A percentile compares a stretch with the other conserved stretches of the same genome.
phyloP scores from a whole-genome alignment of 2,797 vertebrate genomes.

The Catamblyrhynchus diadema region DNA sequence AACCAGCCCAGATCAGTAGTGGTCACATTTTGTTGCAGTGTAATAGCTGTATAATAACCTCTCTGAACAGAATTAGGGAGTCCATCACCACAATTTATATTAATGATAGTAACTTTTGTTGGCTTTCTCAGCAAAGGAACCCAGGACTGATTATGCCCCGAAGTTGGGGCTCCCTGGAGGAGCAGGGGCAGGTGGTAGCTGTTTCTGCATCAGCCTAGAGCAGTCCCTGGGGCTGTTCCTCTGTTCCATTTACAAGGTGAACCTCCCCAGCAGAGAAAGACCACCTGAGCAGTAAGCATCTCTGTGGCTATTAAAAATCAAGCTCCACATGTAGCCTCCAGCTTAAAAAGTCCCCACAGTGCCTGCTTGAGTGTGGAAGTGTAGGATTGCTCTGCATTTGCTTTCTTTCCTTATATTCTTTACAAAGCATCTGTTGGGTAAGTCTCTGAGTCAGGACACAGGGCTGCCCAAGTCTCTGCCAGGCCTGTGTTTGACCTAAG shows the following conservation, averaged over 20 bases:
- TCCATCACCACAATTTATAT: conserved; percentile 13
- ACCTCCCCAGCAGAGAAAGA: background rate
- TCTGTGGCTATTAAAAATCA: background rate
- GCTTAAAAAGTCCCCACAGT: background rate
- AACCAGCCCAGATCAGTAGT: conserved; percentile 25
- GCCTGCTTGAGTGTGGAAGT: background rate
- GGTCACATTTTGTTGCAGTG: conserved; percentile 22
- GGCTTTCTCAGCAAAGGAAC: background rate
- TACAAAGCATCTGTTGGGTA: background rate
- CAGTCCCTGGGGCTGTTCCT: background rate
- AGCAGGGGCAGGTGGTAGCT: background rate
- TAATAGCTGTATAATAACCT: conserved; percentile 35
- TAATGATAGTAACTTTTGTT: conserved; percentile 18
- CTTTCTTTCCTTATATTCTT: background rate
- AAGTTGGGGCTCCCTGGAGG: background rate
- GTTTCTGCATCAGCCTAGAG: background rate
- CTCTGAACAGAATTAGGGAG: conserved; percentile 24
- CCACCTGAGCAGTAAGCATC: conserved; percentile 10
- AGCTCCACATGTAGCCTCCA: conserved; percentile 5
- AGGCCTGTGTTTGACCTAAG: background rate
- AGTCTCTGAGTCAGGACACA: background rate
- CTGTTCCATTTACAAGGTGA: background rate
- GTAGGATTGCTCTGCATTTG: background rate
- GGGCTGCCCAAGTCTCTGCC: background rate
- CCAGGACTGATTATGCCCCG: background rate